A percentile compares a stretch with the other conserved stretches of the same genome.
Conservation (phyloP, 2,113 vertebrate species). For the Uropsilus gracilis region DNA sequence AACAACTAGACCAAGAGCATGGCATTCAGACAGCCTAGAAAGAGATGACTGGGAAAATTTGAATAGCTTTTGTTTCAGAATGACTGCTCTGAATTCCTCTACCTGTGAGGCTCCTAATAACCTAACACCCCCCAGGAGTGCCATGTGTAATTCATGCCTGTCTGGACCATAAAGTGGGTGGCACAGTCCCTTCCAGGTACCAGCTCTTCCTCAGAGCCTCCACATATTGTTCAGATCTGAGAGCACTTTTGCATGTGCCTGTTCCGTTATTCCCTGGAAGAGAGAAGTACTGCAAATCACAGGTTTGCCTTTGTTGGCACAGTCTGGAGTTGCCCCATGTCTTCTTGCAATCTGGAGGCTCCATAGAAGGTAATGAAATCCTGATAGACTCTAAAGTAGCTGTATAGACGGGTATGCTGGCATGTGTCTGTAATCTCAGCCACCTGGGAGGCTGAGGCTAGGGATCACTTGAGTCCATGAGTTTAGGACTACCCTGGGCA, state of each 20-base stretch:
- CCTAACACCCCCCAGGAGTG: neutral
- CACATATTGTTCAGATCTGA: neutral
- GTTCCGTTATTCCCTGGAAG: neutral
- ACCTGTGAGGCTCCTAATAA: neutral
- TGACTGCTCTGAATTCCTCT: neutral
- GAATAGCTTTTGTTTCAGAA: neutral
- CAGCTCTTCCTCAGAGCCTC: neutral
- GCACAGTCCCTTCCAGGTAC: neutral
- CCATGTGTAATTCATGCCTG: neutral
- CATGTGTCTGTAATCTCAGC: no score
- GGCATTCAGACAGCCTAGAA: neutral
- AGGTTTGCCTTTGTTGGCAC: neutral
- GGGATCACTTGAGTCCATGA: no score
- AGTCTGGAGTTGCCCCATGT: neutral
- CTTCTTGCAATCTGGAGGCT: neutral
- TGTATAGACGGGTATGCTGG: no score
- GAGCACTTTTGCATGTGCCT: accelerated
- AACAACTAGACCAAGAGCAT: neutral
- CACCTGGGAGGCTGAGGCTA: no score
- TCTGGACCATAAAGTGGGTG: neutral
- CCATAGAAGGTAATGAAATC: neutral
- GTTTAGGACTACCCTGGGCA: no score
- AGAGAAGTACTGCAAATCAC: accelerated
- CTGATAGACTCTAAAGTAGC: neutral
- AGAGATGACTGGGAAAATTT: no score